These are phyloP conservation scores for Belgica antarctica DNA, from an alignment of 2,888 invertebrate genomes.

Conservation along the genomic window DNA sequence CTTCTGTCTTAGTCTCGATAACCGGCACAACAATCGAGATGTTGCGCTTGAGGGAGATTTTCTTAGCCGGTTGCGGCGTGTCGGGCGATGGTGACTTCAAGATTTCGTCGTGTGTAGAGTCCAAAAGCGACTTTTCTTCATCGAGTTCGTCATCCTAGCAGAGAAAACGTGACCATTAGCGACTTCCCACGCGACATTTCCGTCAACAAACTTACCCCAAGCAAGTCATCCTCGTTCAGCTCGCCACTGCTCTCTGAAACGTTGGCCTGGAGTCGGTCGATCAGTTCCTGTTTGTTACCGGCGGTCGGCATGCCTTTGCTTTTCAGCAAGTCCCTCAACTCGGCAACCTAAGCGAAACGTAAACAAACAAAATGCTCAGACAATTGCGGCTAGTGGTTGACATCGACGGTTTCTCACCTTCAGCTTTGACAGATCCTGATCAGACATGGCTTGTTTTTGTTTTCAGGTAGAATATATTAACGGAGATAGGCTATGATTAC, in stretches of 20 bases:
- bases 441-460: too few relatives aligned
- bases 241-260: conserved; percentile 47
- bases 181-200: neutral
- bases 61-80: conserved; percentile 58
- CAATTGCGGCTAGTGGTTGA: neutral
- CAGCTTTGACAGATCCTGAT: conserved; percentile 34
- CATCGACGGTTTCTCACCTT: conserved; percentile 18
- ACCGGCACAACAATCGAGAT: conserved; percentile 3
- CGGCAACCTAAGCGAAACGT: conserved; percentile 69
- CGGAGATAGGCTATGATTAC: too few relatives aligned
- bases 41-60: conserved; percentile 57
- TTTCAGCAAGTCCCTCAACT: conserved; percentile 79
- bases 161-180: conserved; percentile 43
- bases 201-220: conserved; percentile 48
- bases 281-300: conserved; percentile 80
- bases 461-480: too few relatives aligned
- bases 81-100: conserved; percentile 53
- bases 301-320: conserved; percentile 68
- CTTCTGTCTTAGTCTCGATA: conserved; percentile 47
- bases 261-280: conserved; percentile 70
- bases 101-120: conserved; percentile 44
- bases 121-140: conserved; percentile 45
- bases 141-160: conserved; percentile 50
- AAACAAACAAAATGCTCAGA: conserved; percentile 26
- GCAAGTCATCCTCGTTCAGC: conserved; percentile 58